phyloP scores from a whole-genome alignment of 2,113 vertebrate genomes.

The human (Homo sapiens) region GRCh38 chr2:84244001-84244500 shows the following conservation, averaged over 20 bases:
- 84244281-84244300: conserved; percentile 17
- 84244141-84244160: not conserved
- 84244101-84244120: not conserved
- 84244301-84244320: not conserved
- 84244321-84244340: not conserved
- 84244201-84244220: conserved; percentile 15
- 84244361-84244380: not conserved
- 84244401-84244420: not conserved
- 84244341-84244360: not conserved
- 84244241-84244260: not conserved
- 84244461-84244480: not conserved
- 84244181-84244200: not conserved
- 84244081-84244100: not conserved
- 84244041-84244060: not conserved
- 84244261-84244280: not conserved
- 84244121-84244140: not conserved
- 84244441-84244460: accelerated
- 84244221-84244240: not conserved
- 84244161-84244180: not conserved
- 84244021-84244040: not conserved
- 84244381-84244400: not conserved
- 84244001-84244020: not conserved
- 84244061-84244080: not conserved
- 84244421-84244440: not conserved
- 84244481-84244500: not conserved